These are phyloP conservation scores for Channallabes apus DNA, from an alignment of 2,797 vertebrate genomes.

Conservation along the genomic window DNA sequence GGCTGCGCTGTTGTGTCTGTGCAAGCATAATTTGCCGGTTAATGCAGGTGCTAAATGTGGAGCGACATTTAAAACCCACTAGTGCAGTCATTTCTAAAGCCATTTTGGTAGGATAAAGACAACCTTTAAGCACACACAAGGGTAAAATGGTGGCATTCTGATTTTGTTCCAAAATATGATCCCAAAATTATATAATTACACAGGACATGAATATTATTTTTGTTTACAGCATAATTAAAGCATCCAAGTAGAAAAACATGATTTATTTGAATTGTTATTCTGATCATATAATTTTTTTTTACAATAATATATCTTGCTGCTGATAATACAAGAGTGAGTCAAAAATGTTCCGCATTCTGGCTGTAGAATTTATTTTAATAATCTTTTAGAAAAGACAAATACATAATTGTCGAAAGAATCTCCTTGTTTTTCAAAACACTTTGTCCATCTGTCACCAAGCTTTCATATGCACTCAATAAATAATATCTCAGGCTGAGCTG, in stretches of 20 bases:
- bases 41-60: background rate
- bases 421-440: too few relatives aligned
- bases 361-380: too few relatives aligned
- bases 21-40: background rate
- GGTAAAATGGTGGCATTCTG: background rate
- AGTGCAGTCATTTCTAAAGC: background rate
- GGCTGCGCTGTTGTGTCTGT: background rate
- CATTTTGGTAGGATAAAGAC: background rate
- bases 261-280: background rate
- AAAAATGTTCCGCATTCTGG: too few relatives aligned
- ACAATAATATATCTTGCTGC: too few relatives aligned
- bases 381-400: too few relatives aligned
- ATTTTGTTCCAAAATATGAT: background rate
- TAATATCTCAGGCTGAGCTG: too few relatives aligned
- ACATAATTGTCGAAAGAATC: too few relatives aligned
- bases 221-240: background rate
- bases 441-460: too few relatives aligned
- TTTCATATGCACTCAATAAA: too few relatives aligned
- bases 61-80: background rate
- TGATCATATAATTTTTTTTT: background rate
- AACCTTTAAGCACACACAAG: background rate
- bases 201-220: background rate
- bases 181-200: background rate
- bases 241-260: background rate
- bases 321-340: too few relatives aligned